Evolutionary conservation across 2,797 vertebrate genomes (phyloP).

Genomic region (Cossypha polioptera): DNA sequence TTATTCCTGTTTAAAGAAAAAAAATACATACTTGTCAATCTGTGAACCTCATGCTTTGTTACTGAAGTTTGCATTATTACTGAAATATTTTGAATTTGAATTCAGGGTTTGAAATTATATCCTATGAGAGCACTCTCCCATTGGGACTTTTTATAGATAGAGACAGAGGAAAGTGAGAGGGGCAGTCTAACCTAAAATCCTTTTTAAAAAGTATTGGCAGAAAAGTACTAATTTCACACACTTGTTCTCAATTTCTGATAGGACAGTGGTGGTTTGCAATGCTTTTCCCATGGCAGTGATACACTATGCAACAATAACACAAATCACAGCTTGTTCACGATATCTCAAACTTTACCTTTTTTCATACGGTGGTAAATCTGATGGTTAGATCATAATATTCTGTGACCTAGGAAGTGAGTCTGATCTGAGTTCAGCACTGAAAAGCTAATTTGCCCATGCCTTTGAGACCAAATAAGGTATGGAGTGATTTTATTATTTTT

Average conservation of each 20-base stretch:
- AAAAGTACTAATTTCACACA: not conserved
- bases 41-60: not conserved
- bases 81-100: not conserved
- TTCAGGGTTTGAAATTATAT: not conserved
- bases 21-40: not conserved
- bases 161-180: not conserved
- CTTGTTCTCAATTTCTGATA: not conserved
- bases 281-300: not conserved
- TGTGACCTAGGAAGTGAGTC: not conserved
- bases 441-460: not conserved
- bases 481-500: not conserved
- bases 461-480: not conserved
- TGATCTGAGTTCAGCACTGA: not conserved
- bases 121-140: rapidly evolving
- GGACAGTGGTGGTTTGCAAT: not conserved
- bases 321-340: not conserved
- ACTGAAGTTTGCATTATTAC: not conserved
- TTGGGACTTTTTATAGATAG: not conserved
- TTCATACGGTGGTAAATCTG: not conserved
- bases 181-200: not conserved
- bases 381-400: not conserved
- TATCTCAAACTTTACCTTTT: not conserved
- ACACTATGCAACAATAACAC: not conserved
- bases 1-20: not conserved
- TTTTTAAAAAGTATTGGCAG: not conserved